These are phyloP conservation scores for Drosophila bocqueti DNA, from an alignment of 1,140 invertebrate species.

Conservation along the genomic window DNA sequence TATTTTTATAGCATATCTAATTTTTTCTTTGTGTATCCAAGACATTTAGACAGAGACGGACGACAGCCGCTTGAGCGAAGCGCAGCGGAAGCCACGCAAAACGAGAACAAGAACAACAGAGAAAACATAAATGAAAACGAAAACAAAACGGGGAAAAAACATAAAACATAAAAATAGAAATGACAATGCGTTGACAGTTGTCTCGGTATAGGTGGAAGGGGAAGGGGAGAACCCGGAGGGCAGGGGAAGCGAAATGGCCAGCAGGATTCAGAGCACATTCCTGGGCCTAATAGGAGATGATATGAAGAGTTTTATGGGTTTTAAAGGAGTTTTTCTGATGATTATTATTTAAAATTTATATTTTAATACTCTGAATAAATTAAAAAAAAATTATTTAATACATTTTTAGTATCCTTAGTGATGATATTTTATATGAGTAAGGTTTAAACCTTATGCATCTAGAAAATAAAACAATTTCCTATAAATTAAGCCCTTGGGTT, in stretches of 20 bases:
- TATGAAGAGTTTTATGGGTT: background rate
- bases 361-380: too few relatives aligned
- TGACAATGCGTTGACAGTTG: constrained; percentile 78
- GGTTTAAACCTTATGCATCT: too few relatives aligned
- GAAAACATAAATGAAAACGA: constrained; percentile 71
- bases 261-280: constrained; percentile 48
- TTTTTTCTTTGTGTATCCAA: background rate
- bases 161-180: constrained; percentile 83
- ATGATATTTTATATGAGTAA: too few relatives aligned
- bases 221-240: background rate
- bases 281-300: background rate
- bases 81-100: constrained; percentile 73
- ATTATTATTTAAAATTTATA: background rate
- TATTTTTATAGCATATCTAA: too few relatives aligned
- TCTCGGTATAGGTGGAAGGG: constrained; percentile 34
- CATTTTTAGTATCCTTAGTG: too few relatives aligned
- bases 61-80: constrained; percentile 53
- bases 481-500: too few relatives aligned
- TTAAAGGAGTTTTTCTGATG: background rate
- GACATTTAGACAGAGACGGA: constrained; percentile 10
- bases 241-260: constrained; percentile 2
- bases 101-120: constrained; percentile 32
- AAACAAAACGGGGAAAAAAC: constrained; percentile 57
- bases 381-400: too few relatives aligned
- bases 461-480: too few relatives aligned